These are phyloP conservation scores for Drosophila neoperkinsi DNA, from an alignment of 2,888 invertebrate species.

Conservation along the genomic window DNA sequence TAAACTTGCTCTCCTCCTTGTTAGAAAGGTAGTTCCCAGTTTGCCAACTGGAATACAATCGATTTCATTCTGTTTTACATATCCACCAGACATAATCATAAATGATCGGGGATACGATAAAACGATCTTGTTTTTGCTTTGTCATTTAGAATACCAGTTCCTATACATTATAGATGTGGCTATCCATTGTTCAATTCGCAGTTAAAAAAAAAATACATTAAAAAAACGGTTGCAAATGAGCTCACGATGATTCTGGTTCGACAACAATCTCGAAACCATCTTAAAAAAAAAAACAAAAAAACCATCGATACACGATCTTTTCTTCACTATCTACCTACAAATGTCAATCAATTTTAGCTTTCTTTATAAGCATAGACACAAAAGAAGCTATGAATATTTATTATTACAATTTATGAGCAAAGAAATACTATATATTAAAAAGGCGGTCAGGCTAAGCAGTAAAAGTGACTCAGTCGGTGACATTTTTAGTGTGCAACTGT, in stretches of 20 bases:
- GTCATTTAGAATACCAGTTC: slow-evolving; percentile 29
- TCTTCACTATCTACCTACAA: neutral
- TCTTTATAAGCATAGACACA: slow-evolving; percentile 55
- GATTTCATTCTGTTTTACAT: slow-evolving; percentile 1
- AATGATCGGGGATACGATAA: neutral
- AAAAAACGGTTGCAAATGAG: slow-evolving; percentile 44
- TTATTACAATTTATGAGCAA: slow-evolving; percentile 45
- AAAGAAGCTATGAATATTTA: slow-evolving; percentile 60
- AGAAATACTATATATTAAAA: slow-evolving; percentile 37
- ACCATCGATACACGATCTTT: slow-evolving; percentile 8
- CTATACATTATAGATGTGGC: neutral
- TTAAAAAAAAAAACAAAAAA: neutral
- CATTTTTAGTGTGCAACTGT: slow-evolving; percentile 42
- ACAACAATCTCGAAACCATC: slow-evolving; percentile 65
- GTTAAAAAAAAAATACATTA: slow-evolving; percentile 2
- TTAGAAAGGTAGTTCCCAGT: neutral
- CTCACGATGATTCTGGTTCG: slow-evolving; percentile 45
- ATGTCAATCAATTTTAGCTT: slow-evolving; percentile 57
- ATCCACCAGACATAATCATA: neutral
- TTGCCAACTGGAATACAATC: neutral
- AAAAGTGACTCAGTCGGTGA: slow-evolving; percentile 61
- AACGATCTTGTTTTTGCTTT: neutral
- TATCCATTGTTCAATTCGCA: slow-evolving; percentile 32
- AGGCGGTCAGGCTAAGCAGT: slow-evolving; percentile 56
- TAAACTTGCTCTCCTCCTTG: neutral